Evolutionary conservation across 2,113 vertebrate species (phyloP).

Genomic region (Urocynchramus pylzowi): DNA sequence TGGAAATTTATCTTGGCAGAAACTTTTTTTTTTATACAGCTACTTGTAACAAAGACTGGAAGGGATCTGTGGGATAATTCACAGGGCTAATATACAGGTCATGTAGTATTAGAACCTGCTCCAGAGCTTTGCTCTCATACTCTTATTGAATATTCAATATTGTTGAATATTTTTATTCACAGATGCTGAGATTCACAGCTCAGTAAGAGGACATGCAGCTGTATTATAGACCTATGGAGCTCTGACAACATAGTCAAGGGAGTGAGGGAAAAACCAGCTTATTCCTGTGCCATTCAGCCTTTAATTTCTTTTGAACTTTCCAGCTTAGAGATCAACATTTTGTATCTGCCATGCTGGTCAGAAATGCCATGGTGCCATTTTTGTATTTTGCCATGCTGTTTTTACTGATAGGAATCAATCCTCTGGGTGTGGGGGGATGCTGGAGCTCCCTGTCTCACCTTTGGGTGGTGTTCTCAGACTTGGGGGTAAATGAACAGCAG

Average conservation of each 20-base stretch:
- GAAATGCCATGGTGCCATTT: no score
- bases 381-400: not conserved
- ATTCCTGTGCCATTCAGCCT: not conserved
- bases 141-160: not conserved
- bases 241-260: not conserved
- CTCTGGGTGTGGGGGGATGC: rapidly evolving
- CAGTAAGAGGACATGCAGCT: not conserved
- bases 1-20: not conserved
- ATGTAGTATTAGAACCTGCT: not conserved
- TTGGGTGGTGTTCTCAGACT: not conserved
- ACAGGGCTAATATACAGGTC: not conserved
- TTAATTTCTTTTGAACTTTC: not conserved
- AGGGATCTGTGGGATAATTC: not conserved
- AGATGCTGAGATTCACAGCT: not conserved
- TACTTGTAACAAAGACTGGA: not conserved
- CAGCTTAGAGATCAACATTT: not conserved
- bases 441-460: not conserved
- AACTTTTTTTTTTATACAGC: not conserved
- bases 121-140: not conserved
- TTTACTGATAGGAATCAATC: not conserved
- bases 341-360: no score
- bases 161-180: not conserved
- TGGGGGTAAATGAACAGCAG: no score
- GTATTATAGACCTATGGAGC: not conserved
- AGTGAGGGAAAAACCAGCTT: not conserved